Evolutionary conservation across 2,797 vertebrate species (phyloP).

Genomic region (Zalophus californianus): DNA sequence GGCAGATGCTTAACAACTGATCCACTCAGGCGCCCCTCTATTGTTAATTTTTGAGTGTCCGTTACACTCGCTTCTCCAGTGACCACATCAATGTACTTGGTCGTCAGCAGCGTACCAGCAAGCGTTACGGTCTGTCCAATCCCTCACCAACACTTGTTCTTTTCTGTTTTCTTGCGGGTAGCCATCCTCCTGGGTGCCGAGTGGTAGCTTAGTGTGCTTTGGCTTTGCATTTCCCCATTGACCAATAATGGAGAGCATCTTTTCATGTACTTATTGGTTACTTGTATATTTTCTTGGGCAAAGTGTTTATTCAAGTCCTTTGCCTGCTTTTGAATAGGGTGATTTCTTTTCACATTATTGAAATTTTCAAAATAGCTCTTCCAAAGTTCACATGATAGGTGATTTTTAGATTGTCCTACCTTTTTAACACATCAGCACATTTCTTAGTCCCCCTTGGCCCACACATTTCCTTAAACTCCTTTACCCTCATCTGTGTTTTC

Average conservation of each 20-base stretch:
- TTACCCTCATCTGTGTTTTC: neutral
- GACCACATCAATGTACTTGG: neutral
- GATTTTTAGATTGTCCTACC: neutral
- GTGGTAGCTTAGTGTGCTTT: neutral
- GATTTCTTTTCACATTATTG: constrained; percentile 8
- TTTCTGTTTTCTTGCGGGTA: neutral
- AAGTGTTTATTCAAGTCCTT: constrained; percentile 23
- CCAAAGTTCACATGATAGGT: neutral
- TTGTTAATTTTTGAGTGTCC: constrained; percentile 14
- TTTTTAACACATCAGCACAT: neutral
- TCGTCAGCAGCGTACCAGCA: neutral
- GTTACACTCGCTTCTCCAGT: neutral
- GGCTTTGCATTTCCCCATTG: neutral
- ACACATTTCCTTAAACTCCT: neutral
- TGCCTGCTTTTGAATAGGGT: neutral
- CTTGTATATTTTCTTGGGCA: neutral
- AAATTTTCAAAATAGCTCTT: constrained; percentile 44
- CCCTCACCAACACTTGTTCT: neutral
- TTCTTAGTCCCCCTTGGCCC: neutral
- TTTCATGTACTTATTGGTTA: neutral
- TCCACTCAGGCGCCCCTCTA: neutral
- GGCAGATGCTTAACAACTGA: too few species aligned
- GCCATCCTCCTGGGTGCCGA: neutral
- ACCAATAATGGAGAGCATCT: neutral
- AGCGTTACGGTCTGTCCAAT: neutral